Evolutionary conservation across 2,888 invertebrate genomes (phyloP).

Genomic region (Hirtodrosophila duncani): DNA sequence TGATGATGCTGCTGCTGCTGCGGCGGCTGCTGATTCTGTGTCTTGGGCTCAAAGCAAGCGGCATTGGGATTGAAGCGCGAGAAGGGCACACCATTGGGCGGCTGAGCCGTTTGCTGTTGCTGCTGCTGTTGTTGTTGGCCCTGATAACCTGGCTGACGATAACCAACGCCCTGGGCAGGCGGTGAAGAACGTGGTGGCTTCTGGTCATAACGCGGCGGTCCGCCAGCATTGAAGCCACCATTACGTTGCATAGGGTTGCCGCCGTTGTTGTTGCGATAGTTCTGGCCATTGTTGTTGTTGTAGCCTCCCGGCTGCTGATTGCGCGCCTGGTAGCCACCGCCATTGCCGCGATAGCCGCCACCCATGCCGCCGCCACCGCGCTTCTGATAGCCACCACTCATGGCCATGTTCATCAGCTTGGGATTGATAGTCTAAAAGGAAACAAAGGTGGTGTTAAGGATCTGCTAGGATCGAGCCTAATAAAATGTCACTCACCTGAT

Average conservation of each 20-base stretch:
- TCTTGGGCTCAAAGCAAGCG: constrained; percentile 59
- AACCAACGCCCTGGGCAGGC: constrained; percentile 35
- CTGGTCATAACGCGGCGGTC: constrained; percentile 45
- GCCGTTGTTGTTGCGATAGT: constrained; percentile 39
- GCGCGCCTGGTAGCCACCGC: constrained; percentile 68
- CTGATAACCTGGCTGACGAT: constrained; percentile 48
- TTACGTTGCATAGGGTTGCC: constrained; percentile 42
- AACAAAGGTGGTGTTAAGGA: not conserved
- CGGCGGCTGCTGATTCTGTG: constrained; percentile 30
- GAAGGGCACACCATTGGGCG: constrained; percentile 41
- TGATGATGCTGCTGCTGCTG: constrained; percentile 22
- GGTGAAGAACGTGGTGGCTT: constrained; percentile 49
- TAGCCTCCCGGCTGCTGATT: constrained; percentile 54
- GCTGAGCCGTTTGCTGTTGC: constrained; percentile 21
- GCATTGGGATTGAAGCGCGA: constrained; percentile 67
- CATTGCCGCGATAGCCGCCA: constrained; percentile 56
- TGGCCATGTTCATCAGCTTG: constrained; percentile 87
- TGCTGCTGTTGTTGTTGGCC: constrained; percentile 33
- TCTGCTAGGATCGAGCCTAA: not conserved
- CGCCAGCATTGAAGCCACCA: constrained; percentile 41
- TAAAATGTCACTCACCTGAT: constrained; percentile 82
- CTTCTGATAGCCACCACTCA: constrained; percentile 71
- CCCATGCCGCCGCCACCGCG: constrained; percentile 57
- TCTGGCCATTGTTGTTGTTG: constrained; percentile 48
- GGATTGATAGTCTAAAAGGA: constrained; percentile 86